Percentiles rank a stretch among this genome's conserved stretches.
These are phyloP conservation scores for Pygathrix nemaeus DNA, from an alignment of 2,113 vertebrate genomes.

Conservation along the genomic window DNA sequence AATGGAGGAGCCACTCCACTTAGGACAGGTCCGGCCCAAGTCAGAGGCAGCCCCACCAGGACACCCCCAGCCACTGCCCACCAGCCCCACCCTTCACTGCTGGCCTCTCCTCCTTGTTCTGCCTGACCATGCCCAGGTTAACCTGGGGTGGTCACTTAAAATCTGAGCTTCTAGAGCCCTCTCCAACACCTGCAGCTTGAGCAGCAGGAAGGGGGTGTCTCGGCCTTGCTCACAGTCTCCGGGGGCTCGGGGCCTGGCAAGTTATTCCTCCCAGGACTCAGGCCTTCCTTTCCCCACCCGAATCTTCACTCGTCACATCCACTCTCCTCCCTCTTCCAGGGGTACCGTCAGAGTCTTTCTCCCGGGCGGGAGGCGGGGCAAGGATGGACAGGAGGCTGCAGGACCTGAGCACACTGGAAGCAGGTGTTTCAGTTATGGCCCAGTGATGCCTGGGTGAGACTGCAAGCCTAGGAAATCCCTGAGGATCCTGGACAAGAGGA, in stretches of 20 bases:
- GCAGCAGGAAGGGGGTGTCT: neutral
- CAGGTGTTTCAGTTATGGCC: accelerated
- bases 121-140: neutral
- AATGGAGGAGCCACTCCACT: constrained; percentile 51
- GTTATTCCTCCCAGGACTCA: neutral
- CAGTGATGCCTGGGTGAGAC: no score
- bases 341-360: neutral
- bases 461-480: neutral
- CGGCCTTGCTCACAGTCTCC: neutral
- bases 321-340: neutral
- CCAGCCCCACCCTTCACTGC: accelerated
- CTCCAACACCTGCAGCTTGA: neutral
- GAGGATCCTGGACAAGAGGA: neutral
- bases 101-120: accelerated
- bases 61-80: neutral
- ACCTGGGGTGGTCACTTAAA: accelerated
- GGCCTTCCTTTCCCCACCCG: neutral
- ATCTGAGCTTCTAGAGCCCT: neutral
- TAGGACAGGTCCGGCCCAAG: accelerated
- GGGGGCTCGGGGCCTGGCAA: accelerated
- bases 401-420: neutral
- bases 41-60: neutral
- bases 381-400: no score
- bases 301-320: no score
- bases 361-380: accelerated